These are phyloP conservation scores for Anarrhichthys ocellatus DNA, from an alignment of 2,113 vertebrate genomes.

Conservation along the genomic window DNA sequence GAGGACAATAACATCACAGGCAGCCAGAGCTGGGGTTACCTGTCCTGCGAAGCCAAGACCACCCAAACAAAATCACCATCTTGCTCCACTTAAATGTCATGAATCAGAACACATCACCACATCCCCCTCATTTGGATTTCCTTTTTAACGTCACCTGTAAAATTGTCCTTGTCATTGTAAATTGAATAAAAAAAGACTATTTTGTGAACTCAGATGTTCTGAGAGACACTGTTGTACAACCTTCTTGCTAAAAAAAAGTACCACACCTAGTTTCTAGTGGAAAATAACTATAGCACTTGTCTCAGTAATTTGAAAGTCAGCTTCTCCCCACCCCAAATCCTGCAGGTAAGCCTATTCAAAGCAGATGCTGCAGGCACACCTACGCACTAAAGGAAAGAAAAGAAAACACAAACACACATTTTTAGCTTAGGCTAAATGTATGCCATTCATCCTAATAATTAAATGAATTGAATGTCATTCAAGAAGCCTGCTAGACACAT, in stretches of 20 bases:
- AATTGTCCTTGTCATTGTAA: background rate
- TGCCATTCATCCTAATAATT: conserved; percentile 62
- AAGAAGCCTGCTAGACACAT: conserved; percentile 51
- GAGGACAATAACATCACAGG: conserved; percentile 60
- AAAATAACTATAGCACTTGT: background rate
- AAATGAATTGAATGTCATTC: conserved; percentile 54
- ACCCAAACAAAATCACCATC: background rate
- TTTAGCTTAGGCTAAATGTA: conserved; percentile 27
- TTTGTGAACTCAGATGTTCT: background rate
- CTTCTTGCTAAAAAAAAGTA: background rate
- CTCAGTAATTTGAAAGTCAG: conserved; percentile 29
- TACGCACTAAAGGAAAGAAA: background rate
- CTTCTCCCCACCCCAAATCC: conserved; percentile 23
- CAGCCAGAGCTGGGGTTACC: conserved; percentile 29
- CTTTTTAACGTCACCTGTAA: background rate
- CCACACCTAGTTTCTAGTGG: background rate
- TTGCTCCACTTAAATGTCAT: background rate
- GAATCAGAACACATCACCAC: background rate
- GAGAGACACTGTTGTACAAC: background rate
- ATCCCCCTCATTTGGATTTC: background rate
- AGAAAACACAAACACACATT: conserved; percentile 4
- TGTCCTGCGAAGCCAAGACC: conserved; percentile 13
- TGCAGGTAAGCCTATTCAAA: conserved; percentile 22
- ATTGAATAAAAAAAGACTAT: background rate
- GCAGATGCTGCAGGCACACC: conserved; percentile 10